Base-by-base conservation (phyloP, 2,797 vertebrate genomes). In the Tinamus major region DNA sequence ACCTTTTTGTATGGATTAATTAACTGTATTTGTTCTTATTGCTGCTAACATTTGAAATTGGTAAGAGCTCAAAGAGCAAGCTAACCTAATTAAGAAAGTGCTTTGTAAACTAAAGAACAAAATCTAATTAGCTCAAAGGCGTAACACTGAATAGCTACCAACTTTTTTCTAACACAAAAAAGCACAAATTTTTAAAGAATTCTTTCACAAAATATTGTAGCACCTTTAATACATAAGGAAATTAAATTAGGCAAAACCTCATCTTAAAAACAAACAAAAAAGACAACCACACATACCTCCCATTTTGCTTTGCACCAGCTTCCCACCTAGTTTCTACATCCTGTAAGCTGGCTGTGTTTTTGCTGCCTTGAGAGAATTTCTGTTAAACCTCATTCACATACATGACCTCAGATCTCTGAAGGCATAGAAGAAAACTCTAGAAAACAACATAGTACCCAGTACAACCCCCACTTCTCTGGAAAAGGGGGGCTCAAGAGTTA, bases 1-100 rank as follows among this genome's bases (percentile, higher is more conserved):
- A 46, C 78, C 65, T 71, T 77, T 89, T 51, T 19, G 41, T 93
- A 87, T 93, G 85, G 77, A 92, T 95, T 91, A 91, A 96, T 93
- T 89, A 94, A 85, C 85, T 87, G 75, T 90, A 83, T 92, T 95
- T 94, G 81, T 86, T 89, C 81, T 82, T 81, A 79, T 77, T 93
- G 86, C 72, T 69, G 84, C 80, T 93, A 87, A 87, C 71, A 74
- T 10, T 46, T 72, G 86, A 92, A 94, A 87, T 64, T 62, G 75
- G 81, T 2, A 3, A 79, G 71, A 96, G 81, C 55, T 74, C 27
- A 37, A 85, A 62, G 37, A 81, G 86, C 68, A 89, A 71, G 48
- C 76, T 93, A 95, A 93, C 94, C 90, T 95, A 94, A 93, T 96
- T 96, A 95, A 80, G 65, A 56, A 94, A 94, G 65, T 90, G 86